Percentiles rank a stretch among this genome's conserved stretches.
Conservation (phyloP, 1,140 invertebrate genomes). For the Acromyrmex charruanus region DNA sequence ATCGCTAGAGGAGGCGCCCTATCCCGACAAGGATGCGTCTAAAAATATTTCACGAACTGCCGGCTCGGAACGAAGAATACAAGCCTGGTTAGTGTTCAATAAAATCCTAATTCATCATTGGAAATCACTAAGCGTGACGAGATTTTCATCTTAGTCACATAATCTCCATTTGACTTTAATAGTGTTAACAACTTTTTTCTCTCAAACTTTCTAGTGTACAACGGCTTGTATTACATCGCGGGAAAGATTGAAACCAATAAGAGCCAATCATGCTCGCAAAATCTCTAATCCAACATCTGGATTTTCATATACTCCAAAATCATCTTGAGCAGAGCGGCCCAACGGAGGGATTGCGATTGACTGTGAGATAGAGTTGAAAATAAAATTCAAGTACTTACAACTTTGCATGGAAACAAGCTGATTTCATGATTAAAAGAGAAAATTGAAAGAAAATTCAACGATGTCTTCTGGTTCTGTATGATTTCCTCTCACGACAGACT, state of each 20-base stretch:
- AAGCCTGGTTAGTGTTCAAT: background rate
- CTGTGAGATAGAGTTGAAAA: background rate
- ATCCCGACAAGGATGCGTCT: background rate
- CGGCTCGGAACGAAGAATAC: background rate
- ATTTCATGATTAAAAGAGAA: background rate
- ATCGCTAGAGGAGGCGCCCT: background rate
- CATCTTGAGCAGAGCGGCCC: too few relatives aligned
- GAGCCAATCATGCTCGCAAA: constrained; percentile 15
- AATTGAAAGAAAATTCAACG: background rate
- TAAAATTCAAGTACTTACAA: background rate
- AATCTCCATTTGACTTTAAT: background rate
- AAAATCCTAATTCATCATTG: background rate
- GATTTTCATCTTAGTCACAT: background rate
- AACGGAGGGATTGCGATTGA: background rate
- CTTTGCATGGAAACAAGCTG: too few relatives aligned
- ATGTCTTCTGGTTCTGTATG: too few relatives aligned
- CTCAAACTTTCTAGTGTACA: background rate
- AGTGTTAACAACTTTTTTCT: constrained; percentile 1
- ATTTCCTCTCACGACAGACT: background rate
- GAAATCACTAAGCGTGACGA: background rate
- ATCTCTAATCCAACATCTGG: background rate
- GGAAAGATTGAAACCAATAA: background rate
- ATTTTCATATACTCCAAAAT: too few relatives aligned
- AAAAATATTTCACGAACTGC: background rate
- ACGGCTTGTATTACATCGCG: background rate